Conservation (phyloP, 2,113 vertebrate genomes). For the Eulemur rufifrons region DNA sequence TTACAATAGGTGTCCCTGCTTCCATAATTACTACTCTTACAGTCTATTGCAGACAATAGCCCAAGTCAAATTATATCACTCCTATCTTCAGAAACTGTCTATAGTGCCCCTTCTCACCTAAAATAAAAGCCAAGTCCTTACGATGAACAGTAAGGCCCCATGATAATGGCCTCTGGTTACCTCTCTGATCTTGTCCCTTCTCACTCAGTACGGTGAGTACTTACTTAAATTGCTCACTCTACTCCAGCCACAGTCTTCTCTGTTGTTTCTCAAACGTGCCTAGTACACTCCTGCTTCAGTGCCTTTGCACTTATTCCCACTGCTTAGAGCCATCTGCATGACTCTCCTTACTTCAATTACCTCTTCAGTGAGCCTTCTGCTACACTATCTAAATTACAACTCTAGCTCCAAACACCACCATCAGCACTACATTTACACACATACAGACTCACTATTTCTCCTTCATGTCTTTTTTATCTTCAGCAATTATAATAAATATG, state of each 20-base stretch:
- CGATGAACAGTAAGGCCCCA: background rate
- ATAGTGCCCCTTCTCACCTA: background rate
- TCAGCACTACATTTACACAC: background rate
- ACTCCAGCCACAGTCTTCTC: background rate
- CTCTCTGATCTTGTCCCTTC: background rate
- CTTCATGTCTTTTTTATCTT: background rate
- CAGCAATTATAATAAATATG: background rate
- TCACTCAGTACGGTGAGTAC: no score
- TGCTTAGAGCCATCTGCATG: background rate
- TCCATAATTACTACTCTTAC: background rate
- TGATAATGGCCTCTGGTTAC: background rate
- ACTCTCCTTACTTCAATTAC: background rate
- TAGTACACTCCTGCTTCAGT: background rate
- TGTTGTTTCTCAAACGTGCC: background rate
- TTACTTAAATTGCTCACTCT: background rate
- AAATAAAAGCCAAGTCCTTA: conserved; percentile 14
- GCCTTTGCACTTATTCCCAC: background rate
- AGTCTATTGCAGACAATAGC: background rate
- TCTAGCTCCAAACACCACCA: background rate
- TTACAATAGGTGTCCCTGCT: background rate
- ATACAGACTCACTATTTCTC: background rate
- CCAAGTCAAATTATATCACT: background rate
- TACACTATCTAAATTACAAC: conserved; percentile 7
- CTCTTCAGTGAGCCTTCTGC: background rate
- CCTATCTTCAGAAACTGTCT: background rate